Evolutionary conservation across 2,113 vertebrate genomes (phyloP).

Genomic region (Aegotheles bennettii): DNA sequence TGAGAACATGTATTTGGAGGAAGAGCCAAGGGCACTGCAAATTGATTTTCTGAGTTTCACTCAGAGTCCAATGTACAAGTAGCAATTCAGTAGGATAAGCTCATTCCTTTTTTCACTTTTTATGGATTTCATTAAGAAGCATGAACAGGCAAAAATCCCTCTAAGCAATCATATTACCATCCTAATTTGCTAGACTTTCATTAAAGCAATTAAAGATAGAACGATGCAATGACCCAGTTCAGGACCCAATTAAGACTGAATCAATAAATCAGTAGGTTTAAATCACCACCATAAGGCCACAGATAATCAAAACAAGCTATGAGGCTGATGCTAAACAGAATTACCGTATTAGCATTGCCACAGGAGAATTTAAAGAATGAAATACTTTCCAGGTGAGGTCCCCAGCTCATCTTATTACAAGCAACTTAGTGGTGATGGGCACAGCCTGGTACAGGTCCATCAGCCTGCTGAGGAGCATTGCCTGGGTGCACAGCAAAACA

Average conservation of each 20-base stretch:
- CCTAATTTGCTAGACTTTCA: slow-evolving; percentile 39
- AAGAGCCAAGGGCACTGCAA: neutral
- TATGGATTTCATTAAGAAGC: slow-evolving; percentile 38
- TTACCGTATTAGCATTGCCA: neutral
- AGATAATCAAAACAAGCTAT: slow-evolving; percentile 5
- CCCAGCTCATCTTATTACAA: neutral
- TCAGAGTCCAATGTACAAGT: neutral
- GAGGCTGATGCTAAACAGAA: neutral
- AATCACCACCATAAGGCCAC: slow-evolving; percentile 10
- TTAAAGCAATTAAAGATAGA: slow-evolving; percentile 50
- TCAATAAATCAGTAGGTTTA: slow-evolving; percentile 48
- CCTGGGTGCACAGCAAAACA: neutral
- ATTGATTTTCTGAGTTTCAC: slow-evolving; percentile 7
- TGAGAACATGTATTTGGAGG: neutral
- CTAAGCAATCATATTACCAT: slow-evolving; percentile 18
- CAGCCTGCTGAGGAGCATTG: neutral
- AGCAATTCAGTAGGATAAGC: slow-evolving; percentile 23
- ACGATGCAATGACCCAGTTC: slow-evolving; percentile 32
- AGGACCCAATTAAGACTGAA: slow-evolving; percentile 35
- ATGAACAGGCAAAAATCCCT: slow-evolving; percentile 19
- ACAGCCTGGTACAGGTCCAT: neutral
- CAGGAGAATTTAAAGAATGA: neutral
- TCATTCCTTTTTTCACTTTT: neutral
- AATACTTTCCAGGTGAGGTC: neutral
- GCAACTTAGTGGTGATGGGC: neutral